Evolutionary conservation across 1,140 invertebrate genomes (phyloP), one percentile per base, ranked within the genome.

Genomic region (Eubasilissa regina): DNA sequence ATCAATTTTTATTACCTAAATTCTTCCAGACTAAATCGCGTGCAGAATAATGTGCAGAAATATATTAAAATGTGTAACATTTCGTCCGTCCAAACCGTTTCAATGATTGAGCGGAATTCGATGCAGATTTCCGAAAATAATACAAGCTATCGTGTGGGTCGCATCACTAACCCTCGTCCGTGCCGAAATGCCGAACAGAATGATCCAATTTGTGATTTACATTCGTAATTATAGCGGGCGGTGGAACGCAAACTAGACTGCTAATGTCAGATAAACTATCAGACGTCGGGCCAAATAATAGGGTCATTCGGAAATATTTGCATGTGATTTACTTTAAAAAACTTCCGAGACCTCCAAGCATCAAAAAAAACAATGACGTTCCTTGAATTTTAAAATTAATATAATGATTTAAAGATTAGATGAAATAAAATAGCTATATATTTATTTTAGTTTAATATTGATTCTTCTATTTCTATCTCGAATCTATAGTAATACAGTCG

Each of bases 161-260:
- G 1, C 19, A 58, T 17, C 55, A 19, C 17, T 19, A 0, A 35
- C 60, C 25, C 11, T 68, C 43, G 44, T 48, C n/a, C 64, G n/a
- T 45, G 44, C 21, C 11, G 10, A 6, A 47, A 68, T 68, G 64
- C 64, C 44, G 15, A 68, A 17, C 15, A 0, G 21, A 70, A 21
- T 70, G 47, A 53, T 53, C 66, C 15, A 70, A 51, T 70, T 70
- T 25, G 17, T 13, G 17, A 64, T 64, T 64, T 64, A n/a, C 44
- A 70, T 48, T 70, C 66, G 45, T 70, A 70, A 70, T 51, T 70
- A 70, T 70, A 53, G 66, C 17, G 17, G 44, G 13, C 10, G 44
- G 45, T 11, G 13, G 17, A 25, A 44, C 35, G 11, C 15, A n/a
- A 44, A 17, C 62, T 45, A 8, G 13, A n/a, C 35, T 43, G 35